Conservation (phyloP, 2,113 vertebrate genomes). For the Geococcyx californianus region DNA sequence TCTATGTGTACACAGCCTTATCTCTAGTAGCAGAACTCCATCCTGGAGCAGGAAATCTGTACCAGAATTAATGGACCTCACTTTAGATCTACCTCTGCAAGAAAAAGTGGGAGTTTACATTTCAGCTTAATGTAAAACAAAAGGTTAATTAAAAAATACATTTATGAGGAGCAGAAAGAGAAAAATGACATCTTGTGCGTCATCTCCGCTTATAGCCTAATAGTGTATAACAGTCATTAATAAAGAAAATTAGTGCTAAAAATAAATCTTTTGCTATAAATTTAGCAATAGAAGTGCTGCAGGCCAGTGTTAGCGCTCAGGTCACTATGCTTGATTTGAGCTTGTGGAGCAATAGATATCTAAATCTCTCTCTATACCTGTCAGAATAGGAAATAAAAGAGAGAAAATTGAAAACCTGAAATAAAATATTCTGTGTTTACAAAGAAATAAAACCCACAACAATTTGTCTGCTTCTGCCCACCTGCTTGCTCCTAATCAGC, state of each 20-base stretch:
- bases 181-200: background rate
- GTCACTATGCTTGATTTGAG: background rate
- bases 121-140: background rate
- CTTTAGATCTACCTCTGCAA: background rate
- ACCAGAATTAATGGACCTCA: background rate
- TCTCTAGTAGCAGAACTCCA: background rate
- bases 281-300: background rate
- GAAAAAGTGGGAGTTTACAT: background rate
- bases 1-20: background rate
- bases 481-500: background rate
- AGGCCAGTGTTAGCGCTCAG: background rate
- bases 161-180: background rate
- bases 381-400: background rate
- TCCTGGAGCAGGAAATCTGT: background rate
- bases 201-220: background rate
- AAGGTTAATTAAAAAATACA: background rate
- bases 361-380: background rate
- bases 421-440: background rate
- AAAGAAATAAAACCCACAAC: background rate
- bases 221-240: background rate
- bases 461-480: background rate
- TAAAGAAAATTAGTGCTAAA: constrained; percentile 16
- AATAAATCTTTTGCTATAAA: background rate
- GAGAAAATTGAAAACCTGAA: background rate
- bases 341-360: background rate